Base-by-base conservation (phyloP, 1,140 invertebrate genomes). In the Temnothorax nylanderi region DNA sequence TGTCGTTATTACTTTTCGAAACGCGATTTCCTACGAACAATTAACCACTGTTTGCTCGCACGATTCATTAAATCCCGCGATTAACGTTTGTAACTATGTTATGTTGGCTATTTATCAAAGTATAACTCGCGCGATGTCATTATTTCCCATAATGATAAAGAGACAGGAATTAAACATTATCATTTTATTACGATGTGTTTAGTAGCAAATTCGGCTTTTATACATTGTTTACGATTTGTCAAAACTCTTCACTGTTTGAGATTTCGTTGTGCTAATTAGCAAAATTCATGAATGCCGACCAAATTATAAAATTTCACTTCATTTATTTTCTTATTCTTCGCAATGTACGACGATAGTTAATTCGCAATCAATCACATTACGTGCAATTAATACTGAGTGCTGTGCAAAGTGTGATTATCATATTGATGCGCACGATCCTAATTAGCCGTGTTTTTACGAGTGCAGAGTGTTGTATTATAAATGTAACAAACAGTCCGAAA, bases 1-100 rank as follows among this genome's bases (percentile, higher is more conserved):
- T 41, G 41, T 67, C 37, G 37, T 67, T 67, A 67, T 67, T 67
- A 67, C 18, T 67, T 44, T 8, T 67, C 64, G n/a, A 67, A 67
- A 21, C 6, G 32, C 13, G 32, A 62, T 67, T 44, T 67, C 4
- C 7, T 44, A 67, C n/a, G n/a, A 67, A 44, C 37, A 67, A 67
- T 67, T 67, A 67, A 4, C 37, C n/a, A 21, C 32, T 64, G 16
- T 67, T 44, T 67, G 64, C 37, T 67, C n/a, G n/a, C 64, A 67
- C 64, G 37, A 37, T 37, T 65, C 34, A 37, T 65, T 37, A 65
- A 65, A 8, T 65, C 18, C 18, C 18, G 16, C 18, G 34, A 67
- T 67, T 44, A 67, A 67, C n/a, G 64, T 13, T 5, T 67, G n/a
- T 44, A 67, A 65, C 21, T 44, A 21, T 21, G 64, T 6, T 44